These are phyloP conservation scores for Petrocephalus schoutedeni DNA, from an alignment of 2,797 vertebrate genomes.

Conservation along the genomic window DNA sequence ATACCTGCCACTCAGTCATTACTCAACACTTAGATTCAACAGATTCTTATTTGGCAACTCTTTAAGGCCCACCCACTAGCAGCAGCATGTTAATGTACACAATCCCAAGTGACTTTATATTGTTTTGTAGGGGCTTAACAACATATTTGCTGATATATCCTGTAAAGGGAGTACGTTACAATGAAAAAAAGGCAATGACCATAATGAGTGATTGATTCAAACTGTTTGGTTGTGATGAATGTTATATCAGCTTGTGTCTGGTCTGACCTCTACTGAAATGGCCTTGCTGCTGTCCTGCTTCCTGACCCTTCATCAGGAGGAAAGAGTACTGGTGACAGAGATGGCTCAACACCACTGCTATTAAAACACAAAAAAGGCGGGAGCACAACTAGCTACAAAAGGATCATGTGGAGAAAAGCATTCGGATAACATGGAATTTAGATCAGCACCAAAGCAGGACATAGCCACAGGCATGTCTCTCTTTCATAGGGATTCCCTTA, in stretches of 20 bases:
- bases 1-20: background rate
- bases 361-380: background rate
- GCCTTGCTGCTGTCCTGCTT: background rate
- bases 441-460: slow-evolving; percentile 3
- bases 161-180: background rate
- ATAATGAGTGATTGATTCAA: background rate
- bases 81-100: background rate
- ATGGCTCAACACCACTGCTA: background rate
- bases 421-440: background rate
- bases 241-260: background rate
- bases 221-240: background rate
- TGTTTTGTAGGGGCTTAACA: background rate
- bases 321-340: background rate
- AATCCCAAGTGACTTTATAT: background rate
- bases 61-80: background rate
- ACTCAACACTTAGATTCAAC: background rate
- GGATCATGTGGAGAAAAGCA: background rate
- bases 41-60: background rate
- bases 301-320: background rate
- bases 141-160: background rate
- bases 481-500: background rate
- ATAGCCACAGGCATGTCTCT: background rate
- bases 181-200: background rate
- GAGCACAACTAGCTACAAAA: background rate
- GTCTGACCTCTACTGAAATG: background rate